Conservation (phyloP, 2,797 vertebrate species). For the Tolypeutes matacus region DNA sequence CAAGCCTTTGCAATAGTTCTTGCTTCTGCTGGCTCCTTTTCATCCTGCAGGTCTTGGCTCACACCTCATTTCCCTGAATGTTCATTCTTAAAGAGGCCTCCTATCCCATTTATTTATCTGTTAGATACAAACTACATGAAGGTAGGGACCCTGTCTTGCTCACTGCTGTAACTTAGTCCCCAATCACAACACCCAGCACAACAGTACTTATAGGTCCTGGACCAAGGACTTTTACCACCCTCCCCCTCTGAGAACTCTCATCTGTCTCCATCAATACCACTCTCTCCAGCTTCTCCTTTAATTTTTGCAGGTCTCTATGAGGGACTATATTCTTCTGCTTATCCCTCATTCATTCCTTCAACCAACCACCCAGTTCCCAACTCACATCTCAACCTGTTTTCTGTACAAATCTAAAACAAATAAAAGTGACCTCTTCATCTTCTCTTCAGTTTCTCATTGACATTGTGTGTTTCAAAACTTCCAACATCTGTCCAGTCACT, state of each 20-base stretch:
- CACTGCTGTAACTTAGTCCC: background rate
- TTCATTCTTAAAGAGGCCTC: background rate
- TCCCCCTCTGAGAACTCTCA: background rate
- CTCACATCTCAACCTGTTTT: slow-evolving; percentile 17
- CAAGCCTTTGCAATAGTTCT: background rate
- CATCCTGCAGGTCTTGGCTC: background rate
- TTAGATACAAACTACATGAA: background rate
- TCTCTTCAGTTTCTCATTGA: slow-evolving; percentile 18
- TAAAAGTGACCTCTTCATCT: background rate
- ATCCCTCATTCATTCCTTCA: background rate
- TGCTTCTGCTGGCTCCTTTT: background rate
- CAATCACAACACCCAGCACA: background rate
- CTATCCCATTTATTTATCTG: background rate
- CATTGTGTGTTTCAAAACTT: slow-evolving; percentile 36
- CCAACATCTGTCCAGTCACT: slow-evolving; percentile 18
- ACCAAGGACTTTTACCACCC: background rate
- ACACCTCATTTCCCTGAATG: slow-evolving; percentile 1
- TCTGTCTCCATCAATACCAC: background rate
- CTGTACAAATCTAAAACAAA: slow-evolving; percentile 20
- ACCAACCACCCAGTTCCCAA: slow-evolving; percentile 20
- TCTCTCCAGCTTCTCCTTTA: background rate
- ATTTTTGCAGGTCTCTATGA: background rate
- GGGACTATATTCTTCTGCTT: background rate
- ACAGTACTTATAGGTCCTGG: background rate
- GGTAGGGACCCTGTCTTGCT: background rate